Evolutionary conservation across 2,113 vertebrate species (phyloP), one percentile per base, ranked within the genome.

Genomic region (Pogonocichla stellata): DNA sequence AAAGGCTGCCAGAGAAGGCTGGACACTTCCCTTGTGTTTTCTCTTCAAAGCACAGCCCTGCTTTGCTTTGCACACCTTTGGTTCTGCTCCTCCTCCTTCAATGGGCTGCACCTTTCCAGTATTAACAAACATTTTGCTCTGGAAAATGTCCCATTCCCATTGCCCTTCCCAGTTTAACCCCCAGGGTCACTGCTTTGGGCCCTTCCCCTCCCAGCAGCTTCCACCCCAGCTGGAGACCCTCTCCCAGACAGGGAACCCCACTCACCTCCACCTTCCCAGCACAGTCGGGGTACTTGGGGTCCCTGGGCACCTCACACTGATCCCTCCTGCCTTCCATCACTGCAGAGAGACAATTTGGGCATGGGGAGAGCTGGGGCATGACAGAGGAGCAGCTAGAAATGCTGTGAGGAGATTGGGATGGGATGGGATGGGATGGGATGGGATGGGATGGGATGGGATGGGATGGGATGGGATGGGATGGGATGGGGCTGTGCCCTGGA

Each of bases 231-330:
- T 40, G 1, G 15, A 88, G 64, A 65, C 31, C 64, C 60, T 64
- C 36, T 72, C 82, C 79, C 45, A 51, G 18, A 9, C 19, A 18
- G 28, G 69, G 47, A 53, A 19, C 22, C 45, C 77, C 23, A 2
- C 99, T 99, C 97, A 99, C 99, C 98, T 99, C 99, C 94, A 99
- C 98, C 97, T 99, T 99, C 91, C 98, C 98, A 47, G 98, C 96
- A 33, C 99, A 99, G 97, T 99, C 99, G 12, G 99, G 99, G 94
- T 98, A 99, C 84, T 97, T 98, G 60, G 99, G 98, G 92, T 99
- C 99, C 94, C 98, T 98, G 84, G 99, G 99, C 40, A 98, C 98
- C 94, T 99, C 99, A 16, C 99, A 99, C 91, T 99, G 99, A 94
- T 99, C 99, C 69, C 97, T 97, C 64, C 97, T 96, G 85, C 98